A percentile compares a stretch with the other conserved stretches of the same genome.
These are phyloP conservation scores for Drosophila hydei DNA, from an alignment of 1,140 invertebrate genomes.

Conservation along the genomic window DNA sequence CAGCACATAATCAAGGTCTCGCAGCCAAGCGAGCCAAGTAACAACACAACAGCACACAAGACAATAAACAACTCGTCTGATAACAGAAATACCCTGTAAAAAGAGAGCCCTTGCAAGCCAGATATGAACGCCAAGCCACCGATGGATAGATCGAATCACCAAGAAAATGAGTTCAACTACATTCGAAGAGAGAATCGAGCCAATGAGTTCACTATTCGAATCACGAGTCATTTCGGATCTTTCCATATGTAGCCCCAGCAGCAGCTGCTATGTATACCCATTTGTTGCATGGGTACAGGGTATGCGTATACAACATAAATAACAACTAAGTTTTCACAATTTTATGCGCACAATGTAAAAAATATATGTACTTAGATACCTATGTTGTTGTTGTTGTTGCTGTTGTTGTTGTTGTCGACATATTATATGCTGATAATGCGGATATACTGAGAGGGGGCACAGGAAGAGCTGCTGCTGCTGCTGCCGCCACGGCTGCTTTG, in stretches of 20 bases:
- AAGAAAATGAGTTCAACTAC: too few relatives aligned
- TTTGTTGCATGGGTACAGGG: not conserved
- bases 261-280: too few relatives aligned
- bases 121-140: too few relatives aligned
- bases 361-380: slow-evolving; percentile 10
- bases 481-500: slow-evolving; percentile 14
- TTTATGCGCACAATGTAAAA: slow-evolving; percentile 23
- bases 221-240: too few relatives aligned
- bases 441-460: slow-evolving; percentile 27
- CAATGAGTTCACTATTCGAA: too few relatives aligned
- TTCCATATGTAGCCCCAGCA: too few relatives aligned
- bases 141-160: too few relatives aligned
- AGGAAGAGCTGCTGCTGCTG: not conserved
- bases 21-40: slow-evolving; percentile 11
- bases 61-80: not conserved
- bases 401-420: slow-evolving; percentile 5
- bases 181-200: too few relatives aligned
- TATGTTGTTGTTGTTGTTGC: slow-evolving; percentile 13
- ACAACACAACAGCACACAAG: slow-evolving; percentile 19
- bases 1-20: slow-evolving; percentile 44
- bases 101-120: too few relatives aligned
- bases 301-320: not conserved
- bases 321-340: slow-evolving; percentile 24
- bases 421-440: slow-evolving; percentile 42
- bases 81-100: not conserved